Base-by-base conservation (phyloP, 2,888 invertebrate species). In the Hyles lineata region DNA sequence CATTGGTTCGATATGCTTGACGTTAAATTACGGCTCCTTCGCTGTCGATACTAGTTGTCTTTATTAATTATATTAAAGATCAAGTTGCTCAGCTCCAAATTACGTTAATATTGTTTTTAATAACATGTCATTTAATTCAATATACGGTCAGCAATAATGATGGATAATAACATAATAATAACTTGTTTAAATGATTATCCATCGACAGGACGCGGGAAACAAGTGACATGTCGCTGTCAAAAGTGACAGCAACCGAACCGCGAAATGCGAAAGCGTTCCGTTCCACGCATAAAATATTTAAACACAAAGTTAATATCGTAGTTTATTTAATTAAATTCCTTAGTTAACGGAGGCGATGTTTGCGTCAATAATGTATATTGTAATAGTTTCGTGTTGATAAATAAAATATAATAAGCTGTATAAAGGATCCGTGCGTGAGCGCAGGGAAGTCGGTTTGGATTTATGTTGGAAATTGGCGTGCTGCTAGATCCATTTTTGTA, bases 391-490 rank as follows among this genome's bases (percentile, higher is more conserved):
- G 84, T 83, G 85, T 85, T 87, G 85, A 86, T 88, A 83, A 87
- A 87, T 90, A 90, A 89, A 89, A 83, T 85, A 81, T 72, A 78
- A 77, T 79, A 74, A 74, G 60, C 62, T 62, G 70, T 77, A 77
- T 77, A 50, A 67, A 50, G 67, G 79, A 75, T 74, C 78, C 78
- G 82, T 86, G 90, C 89, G 90, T 87, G 86, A 79, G 83, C 86
- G 86, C 84, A 84, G 84, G 84, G 83, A 79, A 82, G 85, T 82
- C 84, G 79, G 74, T 67, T 67, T 76, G 80, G 83, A 89, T 88
- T 88, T 88, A 88, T 88, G 85, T 82, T 85, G 81, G 87, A 86
- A 89, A 86, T 85, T 87, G 85, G 87, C 87, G 83, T 85, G 87
- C 83, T 78, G 80, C 80, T 79, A 80, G 78, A 80, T 81, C 84